Evolutionary conservation across 2,888 invertebrate genomes (phyloP), one percentile per base, ranked within the genome.

Genomic region (Coelogynopora nodosa): DNA sequence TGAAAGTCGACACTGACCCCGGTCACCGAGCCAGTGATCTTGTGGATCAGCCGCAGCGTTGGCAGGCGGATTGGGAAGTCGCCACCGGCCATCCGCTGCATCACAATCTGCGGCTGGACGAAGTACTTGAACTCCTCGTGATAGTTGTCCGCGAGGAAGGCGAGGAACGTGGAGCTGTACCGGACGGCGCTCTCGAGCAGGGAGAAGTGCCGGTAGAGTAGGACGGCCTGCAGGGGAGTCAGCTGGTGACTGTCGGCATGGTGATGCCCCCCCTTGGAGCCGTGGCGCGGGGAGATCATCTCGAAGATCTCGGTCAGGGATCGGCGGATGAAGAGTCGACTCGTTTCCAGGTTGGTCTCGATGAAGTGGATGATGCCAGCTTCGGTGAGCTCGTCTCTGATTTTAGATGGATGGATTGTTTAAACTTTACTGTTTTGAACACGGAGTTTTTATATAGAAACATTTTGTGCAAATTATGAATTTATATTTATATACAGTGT

Each of bases 51-150:
- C 23, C 87, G 80, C 23, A 89, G 84, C 18, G 90, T 89, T 18
- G 89, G 87, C 28, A 87, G 74, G 82, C 90, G 89, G 67, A 91
- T 89, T 0, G 90, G 91, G 84, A 90, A 91, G 0, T 88, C 88
- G 23, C 86, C 86, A 23, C 86, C 86, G 0, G 91, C 90, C 18
- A 91, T 87, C 86, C 90, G 90, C 86, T 89, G 88, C 85, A 89
- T 89, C 26, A 91, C 88, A 13, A 90, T 89, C 10, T 89, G 90
- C 0, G 89, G 89, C 83, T 90, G 90, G 31, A 91, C 89, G 88
- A 90, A 91, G 87, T 91, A 91, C 91, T 90, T 91, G 89, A 91
- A 91, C 87, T 91, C 91, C 88, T 91, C 91, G n/a, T 89, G 89
- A 88, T 90, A 91, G 84, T 90, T 90, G 74, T 89, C 88, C 27